A percentile compares a stretch with the other conserved stretches of the same genome.
These are phyloP conservation scores for Doris montereyensis DNA, from an alignment of 2,888 invertebrate species.

Conservation along the genomic window DNA sequence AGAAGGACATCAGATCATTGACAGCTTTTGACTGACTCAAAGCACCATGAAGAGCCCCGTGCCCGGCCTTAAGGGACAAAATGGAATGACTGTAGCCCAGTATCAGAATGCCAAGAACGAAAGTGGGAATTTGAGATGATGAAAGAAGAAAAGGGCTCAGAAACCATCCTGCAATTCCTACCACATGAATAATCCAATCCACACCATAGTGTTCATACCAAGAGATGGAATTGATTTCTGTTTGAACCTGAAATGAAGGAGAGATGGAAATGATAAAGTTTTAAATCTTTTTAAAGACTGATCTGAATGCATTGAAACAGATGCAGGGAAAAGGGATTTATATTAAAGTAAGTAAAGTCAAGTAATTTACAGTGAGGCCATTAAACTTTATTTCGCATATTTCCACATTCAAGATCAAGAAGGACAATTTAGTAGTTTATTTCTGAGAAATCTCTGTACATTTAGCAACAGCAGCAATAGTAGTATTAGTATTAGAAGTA, in stretches of 20 bases:
- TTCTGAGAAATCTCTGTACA: too few species aligned
- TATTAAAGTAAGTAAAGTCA: too few species aligned
- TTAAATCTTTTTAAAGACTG: too few species aligned
- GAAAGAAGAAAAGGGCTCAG: slow-evolving; percentile 48
- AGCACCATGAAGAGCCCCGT: slow-evolving; percentile 62
- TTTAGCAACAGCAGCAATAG: too few species aligned
- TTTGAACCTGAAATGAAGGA: slow-evolving; percentile 14
- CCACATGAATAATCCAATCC: slow-evolving; percentile 55
- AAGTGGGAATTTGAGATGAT: slow-evolving; percentile 37
- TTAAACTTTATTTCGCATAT: too few species aligned
- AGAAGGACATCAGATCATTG: slow-evolving; percentile 49
- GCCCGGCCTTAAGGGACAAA: slow-evolving; percentile 60
- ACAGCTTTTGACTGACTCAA: slow-evolving; percentile 47
- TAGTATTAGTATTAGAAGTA: too few species aligned
- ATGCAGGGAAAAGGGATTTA: too few species aligned
- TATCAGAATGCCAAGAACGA: slow-evolving; percentile 53
- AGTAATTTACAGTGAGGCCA: too few species aligned
- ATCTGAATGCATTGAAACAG: too few species aligned
- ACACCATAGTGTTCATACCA: slow-evolving; percentile 67
- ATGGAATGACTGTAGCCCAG: slow-evolving; percentile 57
- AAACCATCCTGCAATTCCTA: slow-evolving; percentile 46
- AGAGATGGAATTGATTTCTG: slow-evolving; percentile 50
- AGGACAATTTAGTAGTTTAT: too few species aligned
- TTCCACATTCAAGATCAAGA: too few species aligned
- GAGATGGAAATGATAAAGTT: not conserved